These are phyloP conservation scores for Ploceus nigricollis DNA, from an alignment of 2,113 vertebrate genomes.

Conservation along the genomic window DNA sequence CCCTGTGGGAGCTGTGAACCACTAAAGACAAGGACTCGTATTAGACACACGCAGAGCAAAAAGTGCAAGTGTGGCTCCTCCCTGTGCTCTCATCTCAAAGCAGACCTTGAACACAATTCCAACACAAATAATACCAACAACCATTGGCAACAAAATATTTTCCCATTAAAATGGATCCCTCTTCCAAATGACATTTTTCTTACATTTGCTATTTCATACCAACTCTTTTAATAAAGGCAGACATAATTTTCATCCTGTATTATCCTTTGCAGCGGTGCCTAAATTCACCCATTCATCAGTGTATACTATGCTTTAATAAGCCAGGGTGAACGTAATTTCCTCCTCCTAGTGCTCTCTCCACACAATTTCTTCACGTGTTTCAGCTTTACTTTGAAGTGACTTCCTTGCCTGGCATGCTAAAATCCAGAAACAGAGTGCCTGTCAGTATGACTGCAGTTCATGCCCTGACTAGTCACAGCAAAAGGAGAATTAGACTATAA, in stretches of 20 bases:
- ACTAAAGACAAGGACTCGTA: not conserved
- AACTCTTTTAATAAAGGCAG: not conserved
- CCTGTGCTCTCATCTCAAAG: not conserved
- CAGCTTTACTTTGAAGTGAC: slow-evolving; percentile 51
- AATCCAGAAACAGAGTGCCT: slow-evolving; percentile 32
- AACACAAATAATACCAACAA: not conserved
- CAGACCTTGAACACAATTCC: not conserved
- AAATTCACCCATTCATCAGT: not conserved
- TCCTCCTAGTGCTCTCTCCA: not conserved
- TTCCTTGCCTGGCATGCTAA: slow-evolving; percentile 45
- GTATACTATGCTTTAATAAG: not conserved
- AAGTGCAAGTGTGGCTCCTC: not conserved
- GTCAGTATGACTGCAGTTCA: slow-evolving; percentile 24
- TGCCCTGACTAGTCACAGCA: slow-evolving; percentile 44
- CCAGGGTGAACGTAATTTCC: slow-evolving; percentile 1
- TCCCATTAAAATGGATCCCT: not conserved
- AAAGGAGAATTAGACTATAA: slow-evolving; percentile 41
- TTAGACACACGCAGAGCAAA: not conserved
- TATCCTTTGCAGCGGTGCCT: not conserved
- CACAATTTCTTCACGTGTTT: slow-evolving; percentile 7
- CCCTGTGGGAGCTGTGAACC: not conserved
- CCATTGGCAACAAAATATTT: not conserved
- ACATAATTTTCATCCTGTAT: not conserved
- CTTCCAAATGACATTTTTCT: not conserved
- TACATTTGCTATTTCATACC: not conserved